Evolutionary conservation across 2,888 invertebrate genomes (phyloP).

Genomic region (Heliconius cydno): DNA sequence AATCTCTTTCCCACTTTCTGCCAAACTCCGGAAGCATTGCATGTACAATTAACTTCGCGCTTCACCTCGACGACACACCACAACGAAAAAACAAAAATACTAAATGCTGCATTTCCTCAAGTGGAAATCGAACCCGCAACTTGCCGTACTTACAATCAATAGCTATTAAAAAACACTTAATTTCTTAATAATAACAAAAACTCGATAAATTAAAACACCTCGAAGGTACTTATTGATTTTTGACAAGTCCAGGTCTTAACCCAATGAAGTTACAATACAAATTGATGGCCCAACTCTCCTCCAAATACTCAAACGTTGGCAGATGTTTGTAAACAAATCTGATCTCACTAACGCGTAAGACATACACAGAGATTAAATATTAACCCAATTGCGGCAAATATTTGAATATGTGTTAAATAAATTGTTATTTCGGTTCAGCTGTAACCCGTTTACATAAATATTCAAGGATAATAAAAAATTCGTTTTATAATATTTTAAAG

Average conservation of each 20-base stretch:
- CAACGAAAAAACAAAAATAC: too few relatives aligned
- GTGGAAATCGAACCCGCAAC: too few relatives aligned
- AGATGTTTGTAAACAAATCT: constrained; percentile 28
- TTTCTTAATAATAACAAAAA: neutral
- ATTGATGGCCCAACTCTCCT: neutral
- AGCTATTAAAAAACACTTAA: too few relatives aligned
- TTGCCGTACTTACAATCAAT: too few relatives aligned
- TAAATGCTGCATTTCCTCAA: too few relatives aligned
- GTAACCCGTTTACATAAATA: constrained; percentile 18
- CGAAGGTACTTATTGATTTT: neutral
- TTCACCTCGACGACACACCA: too few relatives aligned
- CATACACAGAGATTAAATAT: constrained; percentile 36
- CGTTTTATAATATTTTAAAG: too few relatives aligned
- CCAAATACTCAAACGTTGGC: constrained; percentile 23
- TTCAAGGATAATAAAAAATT: neutral
- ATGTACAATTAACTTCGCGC: too few relatives aligned
- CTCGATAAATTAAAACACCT: neutral
- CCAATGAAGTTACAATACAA: neutral
- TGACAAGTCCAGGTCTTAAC: neutral
- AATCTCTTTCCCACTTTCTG: too few relatives aligned
- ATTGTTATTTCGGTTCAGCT: constrained; percentile 23
- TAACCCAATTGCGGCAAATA: constrained; percentile 35
- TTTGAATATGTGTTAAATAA: constrained; percentile 25
- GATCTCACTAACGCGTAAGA: constrained; percentile 25
- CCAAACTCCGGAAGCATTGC: too few relatives aligned